Percentiles rank a stretch among this genome's conserved stretches.
Evolutionary conservation across 92 coral and sea anemone genomes (phyloP).

Genomic region (Scolanthus callimorphus): DNA sequence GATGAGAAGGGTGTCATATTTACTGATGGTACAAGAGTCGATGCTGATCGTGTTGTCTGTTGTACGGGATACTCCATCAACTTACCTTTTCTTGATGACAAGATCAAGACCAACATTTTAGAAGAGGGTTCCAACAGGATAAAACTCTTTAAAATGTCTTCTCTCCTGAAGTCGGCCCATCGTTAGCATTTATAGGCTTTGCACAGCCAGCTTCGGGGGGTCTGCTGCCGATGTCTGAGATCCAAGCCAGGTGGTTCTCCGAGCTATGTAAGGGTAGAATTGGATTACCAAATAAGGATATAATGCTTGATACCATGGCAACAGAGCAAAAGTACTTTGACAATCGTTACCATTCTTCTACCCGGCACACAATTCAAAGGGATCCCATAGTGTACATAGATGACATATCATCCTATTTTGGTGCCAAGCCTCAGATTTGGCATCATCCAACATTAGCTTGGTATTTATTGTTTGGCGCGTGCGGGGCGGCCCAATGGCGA

Average conservation of each 20-base stretch:
- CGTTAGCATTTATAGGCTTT: constrained; percentile 66
- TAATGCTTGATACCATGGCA: constrained; percentile 37
- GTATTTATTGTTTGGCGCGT: constrained; percentile 51
- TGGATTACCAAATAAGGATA: constrained; percentile 40
- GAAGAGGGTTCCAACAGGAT: constrained; percentile 60
- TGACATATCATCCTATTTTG: constrained; percentile 57
- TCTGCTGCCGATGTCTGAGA: constrained; percentile 69
- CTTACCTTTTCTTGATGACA: constrained; percentile 44
- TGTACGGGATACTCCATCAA: constrained; percentile 65
- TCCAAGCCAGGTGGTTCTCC: constrained; percentile 80
- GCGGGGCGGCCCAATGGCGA: constrained; percentile 83
- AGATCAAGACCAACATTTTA: constrained; percentile 28
- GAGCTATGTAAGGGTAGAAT: constrained; percentile 64
- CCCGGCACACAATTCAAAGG: constrained; percentile 72
- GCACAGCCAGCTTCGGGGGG: constrained; percentile 82
- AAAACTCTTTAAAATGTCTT: constrained; percentile 64
- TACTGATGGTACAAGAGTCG: constrained; percentile 53
- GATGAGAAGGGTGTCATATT: constrained; percentile 39
- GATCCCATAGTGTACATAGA: constrained; percentile 73
- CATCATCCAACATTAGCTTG: constrained; percentile 60
- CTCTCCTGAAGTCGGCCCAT: constrained; percentile 59
- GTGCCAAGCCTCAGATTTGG: constrained; percentile 83
- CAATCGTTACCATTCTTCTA: constrained; percentile 47
- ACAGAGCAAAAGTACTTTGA: constrained; percentile 17
- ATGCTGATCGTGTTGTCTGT: constrained; percentile 57